A percentile compares a stretch with the other conserved stretches of the same genome.
Conservation (phyloP, 2,113 vertebrate genomes). For the Callionymus lyra region DNA sequence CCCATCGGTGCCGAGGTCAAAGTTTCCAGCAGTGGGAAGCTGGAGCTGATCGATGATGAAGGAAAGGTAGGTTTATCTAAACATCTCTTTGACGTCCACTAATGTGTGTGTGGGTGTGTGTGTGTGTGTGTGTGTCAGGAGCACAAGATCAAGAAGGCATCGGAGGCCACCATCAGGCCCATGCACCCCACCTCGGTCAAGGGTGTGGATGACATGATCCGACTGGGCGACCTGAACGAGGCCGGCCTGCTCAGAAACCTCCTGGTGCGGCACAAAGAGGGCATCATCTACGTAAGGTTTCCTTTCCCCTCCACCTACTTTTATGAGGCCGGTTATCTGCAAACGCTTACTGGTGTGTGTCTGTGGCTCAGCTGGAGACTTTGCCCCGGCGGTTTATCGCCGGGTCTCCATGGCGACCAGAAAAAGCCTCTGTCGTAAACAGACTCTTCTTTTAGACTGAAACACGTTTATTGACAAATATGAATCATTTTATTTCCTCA, state of each 20-base stretch:
- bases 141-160: constrained; percentile 73
- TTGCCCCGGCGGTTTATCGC: constrained; percentile 51
- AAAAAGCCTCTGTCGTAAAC: constrained; percentile 24
- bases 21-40: constrained; percentile 70
- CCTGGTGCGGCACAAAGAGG: constrained; percentile 81
- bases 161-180: constrained; percentile 55
- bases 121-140: constrained; percentile 61
- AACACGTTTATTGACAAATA: no score
- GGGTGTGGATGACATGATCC: constrained; percentile 94
- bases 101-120: no score
- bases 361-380: constrained; percentile 44
- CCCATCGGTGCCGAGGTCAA: constrained; percentile 81
- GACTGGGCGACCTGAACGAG: constrained; percentile 84
- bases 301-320: constrained; percentile 8
- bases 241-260: constrained; percentile 91
- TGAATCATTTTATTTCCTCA: no score
- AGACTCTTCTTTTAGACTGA: no score
- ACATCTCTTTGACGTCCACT: no score
- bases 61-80: constrained; percentile 75
- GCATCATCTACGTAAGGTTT: constrained; percentile 85
- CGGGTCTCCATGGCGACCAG: constrained; percentile 52
- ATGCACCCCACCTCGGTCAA: constrained; percentile 85
- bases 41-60: constrained; percentile 85
- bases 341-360: constrained; percentile 10
- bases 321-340: constrained; percentile 39